Base-by-base conservation (phyloP, 2,888 invertebrate species). In the Cheilosia variabilis region DNA sequence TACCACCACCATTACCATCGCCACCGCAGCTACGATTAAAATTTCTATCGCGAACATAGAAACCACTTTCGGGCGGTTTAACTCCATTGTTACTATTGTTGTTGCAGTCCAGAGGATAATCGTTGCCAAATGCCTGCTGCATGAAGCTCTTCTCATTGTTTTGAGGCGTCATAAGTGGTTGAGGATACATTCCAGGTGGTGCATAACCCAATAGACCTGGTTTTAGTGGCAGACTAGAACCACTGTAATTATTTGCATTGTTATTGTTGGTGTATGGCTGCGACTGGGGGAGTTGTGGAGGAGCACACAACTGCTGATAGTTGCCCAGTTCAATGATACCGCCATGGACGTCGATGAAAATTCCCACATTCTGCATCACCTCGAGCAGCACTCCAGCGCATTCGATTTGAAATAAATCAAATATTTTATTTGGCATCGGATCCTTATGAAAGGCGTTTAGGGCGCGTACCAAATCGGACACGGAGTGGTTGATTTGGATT, bases 401-500 rank as follows among this genome's bases (percentile, higher is more conserved):
- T 79, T 89, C 89, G 27, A 89, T 87, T 87, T 89, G 88, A 73
- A 89, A 89, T 17, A 89, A 69, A 79, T 89, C 88, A 17, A 89
- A 89, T 15, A 88, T 68, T 7, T 87, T 84, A 19, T 78, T 69
- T n/a, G 88, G 87, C 50, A 75, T 55, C 7, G 89, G 88, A 52
- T 89, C 87, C 37, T 87, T 87, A 13, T 89, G 88, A 66, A 89
- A 89, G 31, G 62, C 87, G 76, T 89, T 89, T 13, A 89, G 76
- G 6, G 89, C 88, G 1, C 88, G 88, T 10, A 89, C 88, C 58
- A 89, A 65, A 65, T 88, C 88, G 27, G 89, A 88, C n/a, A 89
- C 87, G 0, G 89, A 87, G 79, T 88, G 89, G 84, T 89, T 89
- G 76, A 89, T 88, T 87, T 89, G 89, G 58, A 89, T 89, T 77